Evolutionary conservation across 2,113 vertebrate genomes (phyloP).

Genomic region (Tamias sibiricus): DNA sequence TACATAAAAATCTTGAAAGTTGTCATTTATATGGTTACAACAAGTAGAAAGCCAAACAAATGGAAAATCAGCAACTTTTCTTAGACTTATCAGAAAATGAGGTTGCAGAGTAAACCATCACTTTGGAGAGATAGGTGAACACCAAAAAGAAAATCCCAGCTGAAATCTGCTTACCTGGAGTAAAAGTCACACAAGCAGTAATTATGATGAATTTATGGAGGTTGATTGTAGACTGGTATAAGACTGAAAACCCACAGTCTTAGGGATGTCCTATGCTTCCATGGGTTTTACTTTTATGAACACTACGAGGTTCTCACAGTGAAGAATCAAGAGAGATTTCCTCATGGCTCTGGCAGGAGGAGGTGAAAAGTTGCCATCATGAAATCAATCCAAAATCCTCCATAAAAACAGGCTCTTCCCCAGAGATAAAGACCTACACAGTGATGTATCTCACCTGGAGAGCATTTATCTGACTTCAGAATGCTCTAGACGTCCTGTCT

Average conservation of each 20-base stretch:
- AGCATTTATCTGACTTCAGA: not conserved
- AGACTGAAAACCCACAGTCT: not conserved
- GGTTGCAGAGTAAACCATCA: not conserved
- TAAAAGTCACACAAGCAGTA: not conserved
- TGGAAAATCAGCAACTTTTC: not conserved
- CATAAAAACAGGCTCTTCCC: not conserved
- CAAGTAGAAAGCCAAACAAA: not conserved
- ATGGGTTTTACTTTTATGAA: not conserved
- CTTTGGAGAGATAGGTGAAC: not conserved
- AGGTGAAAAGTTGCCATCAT: not conserved
- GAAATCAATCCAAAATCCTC: not conserved
- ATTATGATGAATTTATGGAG: constrained; percentile 19
- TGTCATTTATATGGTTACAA: not conserved
- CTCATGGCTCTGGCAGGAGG: not conserved
- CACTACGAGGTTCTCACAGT: not conserved
- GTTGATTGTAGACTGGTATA: not conserved
- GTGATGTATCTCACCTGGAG: not conserved
- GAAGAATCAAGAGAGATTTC: not conserved
- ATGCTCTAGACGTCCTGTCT: not conserved
- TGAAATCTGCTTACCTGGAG: not conserved
- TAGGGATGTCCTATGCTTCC: not conserved
- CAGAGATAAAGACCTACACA: not conserved
- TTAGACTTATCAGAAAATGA: not conserved
- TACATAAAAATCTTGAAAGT: not conserved
- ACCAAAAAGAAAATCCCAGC: not conserved